Percentiles rank a stretch among this genome's conserved stretches.
phyloP scores from a whole-genome alignment of 2,888 invertebrate species.

The Dorcus hopei region DNA sequence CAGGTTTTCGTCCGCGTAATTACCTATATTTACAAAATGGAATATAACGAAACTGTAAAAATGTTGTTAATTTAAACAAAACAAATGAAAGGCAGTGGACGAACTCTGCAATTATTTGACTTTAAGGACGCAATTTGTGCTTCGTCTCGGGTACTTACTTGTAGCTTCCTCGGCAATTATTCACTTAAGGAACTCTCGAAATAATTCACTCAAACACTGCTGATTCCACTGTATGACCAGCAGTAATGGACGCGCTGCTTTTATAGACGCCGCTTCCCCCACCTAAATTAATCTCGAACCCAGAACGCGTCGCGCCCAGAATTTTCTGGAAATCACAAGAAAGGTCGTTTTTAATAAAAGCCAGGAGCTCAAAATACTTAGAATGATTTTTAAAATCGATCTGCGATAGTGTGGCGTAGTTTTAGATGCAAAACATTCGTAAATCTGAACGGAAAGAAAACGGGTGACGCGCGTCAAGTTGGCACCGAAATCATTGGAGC shows the following conservation, averaged over 20 bases:
- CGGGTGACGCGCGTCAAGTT: too few species aligned
- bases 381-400: too few species aligned
- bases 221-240: neutral
- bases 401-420: too few species aligned
- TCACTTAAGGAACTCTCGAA: neutral
- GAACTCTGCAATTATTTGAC: too few species aligned
- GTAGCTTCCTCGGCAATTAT: neutral
- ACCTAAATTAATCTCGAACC: conserved; percentile 30
- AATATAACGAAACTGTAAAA: conserved; percentile 25
- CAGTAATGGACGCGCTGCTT: conserved; percentile 22
- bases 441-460: too few species aligned
- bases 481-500: too few species aligned
- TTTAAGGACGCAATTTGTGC: neutral
- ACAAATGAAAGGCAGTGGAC: conserved; percentile 14
- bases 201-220: neutral
- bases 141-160: conserved; percentile 1
- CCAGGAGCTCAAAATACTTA: neutral
- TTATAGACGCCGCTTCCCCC: conserved; percentile 30
- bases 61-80: conserved; percentile 23
- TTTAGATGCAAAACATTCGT: too few species aligned
- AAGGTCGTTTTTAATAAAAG: neutral
- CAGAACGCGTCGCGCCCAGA: conserved; percentile 14
- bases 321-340: neutral
- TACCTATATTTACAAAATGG: neutral
- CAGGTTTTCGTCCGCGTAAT: neutral